A percentile compares a stretch with the other conserved stretches of the same genome.
Conservation (phyloP, 1,140 invertebrate species). For the Drosophila biarmipes region DNA sequence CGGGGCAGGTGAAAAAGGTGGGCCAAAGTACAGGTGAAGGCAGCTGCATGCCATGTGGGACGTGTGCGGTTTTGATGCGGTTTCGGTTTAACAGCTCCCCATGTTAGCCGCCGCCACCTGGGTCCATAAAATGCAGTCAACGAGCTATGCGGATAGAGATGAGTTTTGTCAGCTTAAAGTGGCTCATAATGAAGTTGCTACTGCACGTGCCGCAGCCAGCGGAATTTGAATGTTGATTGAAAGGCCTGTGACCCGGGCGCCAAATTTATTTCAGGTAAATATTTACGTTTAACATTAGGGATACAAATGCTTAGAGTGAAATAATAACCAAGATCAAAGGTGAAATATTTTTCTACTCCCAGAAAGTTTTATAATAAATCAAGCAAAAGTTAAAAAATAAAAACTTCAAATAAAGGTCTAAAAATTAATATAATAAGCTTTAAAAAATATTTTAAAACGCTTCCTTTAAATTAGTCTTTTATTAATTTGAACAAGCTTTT, state of each 20-base stretch:
- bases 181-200: slow-evolving; percentile 65
- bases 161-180: slow-evolving; percentile 77
- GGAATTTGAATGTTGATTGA: slow-evolving; percentile 60
- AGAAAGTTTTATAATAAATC: no score
- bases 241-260: slow-evolving; percentile 7
- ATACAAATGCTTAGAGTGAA: no score
- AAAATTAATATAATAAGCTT: no score
- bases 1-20: neutral
- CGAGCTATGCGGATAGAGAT: slow-evolving; percentile 19
- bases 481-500: no score
- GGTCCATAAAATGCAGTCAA: slow-evolving; percentile 57
- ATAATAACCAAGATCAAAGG: no score
- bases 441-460: no score
- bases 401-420: no score
- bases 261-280: no score
- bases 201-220: slow-evolving; percentile 41
- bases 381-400: no score
- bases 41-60: slow-evolving; percentile 72
- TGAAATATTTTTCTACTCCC: no score
- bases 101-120: slow-evolving; percentile 32
- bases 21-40: slow-evolving; percentile 9
- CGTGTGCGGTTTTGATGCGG: slow-evolving; percentile 75
- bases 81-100: slow-evolving; percentile 72
- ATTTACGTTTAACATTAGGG: no score
- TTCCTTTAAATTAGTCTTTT: no score